A percentile compares a stretch with the other conserved stretches of the same genome.
Conservation (phyloP, 2,888 invertebrate genomes). For the Graphium colonna region DNA sequence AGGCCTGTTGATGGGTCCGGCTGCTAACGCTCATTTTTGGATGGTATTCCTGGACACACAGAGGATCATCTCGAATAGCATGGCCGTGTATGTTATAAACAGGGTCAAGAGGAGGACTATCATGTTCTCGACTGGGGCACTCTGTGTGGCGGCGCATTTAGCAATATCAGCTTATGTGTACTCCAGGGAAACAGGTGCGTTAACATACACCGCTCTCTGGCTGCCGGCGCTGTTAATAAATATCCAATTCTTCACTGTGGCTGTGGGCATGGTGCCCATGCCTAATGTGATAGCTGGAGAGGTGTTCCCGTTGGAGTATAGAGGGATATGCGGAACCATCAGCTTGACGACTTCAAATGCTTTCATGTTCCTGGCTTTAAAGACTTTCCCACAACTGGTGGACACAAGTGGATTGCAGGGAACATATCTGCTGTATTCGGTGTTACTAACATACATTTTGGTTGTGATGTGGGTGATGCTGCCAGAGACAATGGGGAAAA, state of each 20-base stretch:
- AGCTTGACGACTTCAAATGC: slow-evolving; percentile 77
- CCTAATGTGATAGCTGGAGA: slow-evolving; percentile 86
- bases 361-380: slow-evolving; percentile 81
- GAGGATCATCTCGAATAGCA: slow-evolving; percentile 77
- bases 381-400: slow-evolving; percentile 79
- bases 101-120: slow-evolving; percentile 80
- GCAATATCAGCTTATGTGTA: slow-evolving; percentile 67
- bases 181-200: slow-evolving; percentile 36
- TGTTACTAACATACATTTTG: slow-evolving; percentile 70
- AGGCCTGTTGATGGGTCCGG: slow-evolving; percentile 73
- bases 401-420: slow-evolving; percentile 70
- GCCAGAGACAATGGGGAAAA: slow-evolving; percentile 84
- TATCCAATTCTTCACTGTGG: slow-evolving; percentile 75
- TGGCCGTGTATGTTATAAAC: slow-evolving; percentile 80
- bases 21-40: slow-evolving; percentile 81
- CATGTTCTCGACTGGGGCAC: slow-evolving; percentile 77
- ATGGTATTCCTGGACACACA: slow-evolving; percentile 82
- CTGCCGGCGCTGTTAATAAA: slow-evolving; percentile 70
- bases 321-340: slow-evolving; percentile 82
- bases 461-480: slow-evolving; percentile 75
- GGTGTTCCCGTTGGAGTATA: slow-evolving; percentile 80
- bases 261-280: slow-evolving; percentile 81
- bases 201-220: slow-evolving; percentile 55
- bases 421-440: slow-evolving; percentile 79
- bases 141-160: slow-evolving; percentile 78